Conservation (phyloP, 37 sponge, comb jelly and placozoan species). For the Spongilla lacustris region DNA sequence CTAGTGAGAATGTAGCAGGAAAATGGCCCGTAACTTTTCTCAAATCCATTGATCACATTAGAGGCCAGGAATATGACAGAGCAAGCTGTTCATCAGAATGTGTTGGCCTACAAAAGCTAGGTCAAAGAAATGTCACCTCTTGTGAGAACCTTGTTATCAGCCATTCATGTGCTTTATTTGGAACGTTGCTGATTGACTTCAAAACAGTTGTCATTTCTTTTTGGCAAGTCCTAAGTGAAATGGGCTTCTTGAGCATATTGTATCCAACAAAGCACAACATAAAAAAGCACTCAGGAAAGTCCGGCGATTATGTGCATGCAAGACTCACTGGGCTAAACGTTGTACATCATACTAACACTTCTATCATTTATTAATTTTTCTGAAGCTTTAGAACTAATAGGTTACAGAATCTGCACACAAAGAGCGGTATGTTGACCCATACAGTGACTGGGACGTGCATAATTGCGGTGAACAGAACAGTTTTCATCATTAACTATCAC, state of each 20-base stretch:
- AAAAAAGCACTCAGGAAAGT: conserved; percentile 22
- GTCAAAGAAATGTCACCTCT: conserved; percentile 35
- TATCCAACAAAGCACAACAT: conserved; percentile 10
- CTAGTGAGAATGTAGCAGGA: background rate
- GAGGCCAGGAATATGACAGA: conserved; percentile 60
- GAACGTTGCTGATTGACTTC: conserved; percentile 38
- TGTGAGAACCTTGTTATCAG: conserved; percentile 50
- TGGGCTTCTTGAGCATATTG: conserved; percentile 31
- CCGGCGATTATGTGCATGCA: conserved; percentile 26
- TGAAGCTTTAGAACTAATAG: conserved; percentile 38
- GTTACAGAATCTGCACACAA: conserved; percentile 2
- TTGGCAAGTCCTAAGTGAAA: conserved; percentile 32
- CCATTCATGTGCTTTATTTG: conserved; percentile 37
- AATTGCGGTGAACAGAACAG: conserved; percentile 10
- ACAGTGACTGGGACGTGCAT: conserved; percentile 33
- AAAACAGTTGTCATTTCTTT: conserved; percentile 7
- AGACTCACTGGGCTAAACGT: conserved; percentile 54
- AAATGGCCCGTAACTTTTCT: background rate
- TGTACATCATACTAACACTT: conserved; percentile 59
- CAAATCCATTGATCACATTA: conserved; percentile 25
- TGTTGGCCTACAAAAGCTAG: conserved; percentile 45
- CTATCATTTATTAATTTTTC: conserved; percentile 54
- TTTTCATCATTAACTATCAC: conserved; percentile 8
- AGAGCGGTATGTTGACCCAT: conserved; percentile 24
- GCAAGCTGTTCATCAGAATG: conserved; percentile 26